Evolutionary conservation across 2,888 invertebrate species (phyloP).

Genomic region (Brenthis daphne): DNA sequence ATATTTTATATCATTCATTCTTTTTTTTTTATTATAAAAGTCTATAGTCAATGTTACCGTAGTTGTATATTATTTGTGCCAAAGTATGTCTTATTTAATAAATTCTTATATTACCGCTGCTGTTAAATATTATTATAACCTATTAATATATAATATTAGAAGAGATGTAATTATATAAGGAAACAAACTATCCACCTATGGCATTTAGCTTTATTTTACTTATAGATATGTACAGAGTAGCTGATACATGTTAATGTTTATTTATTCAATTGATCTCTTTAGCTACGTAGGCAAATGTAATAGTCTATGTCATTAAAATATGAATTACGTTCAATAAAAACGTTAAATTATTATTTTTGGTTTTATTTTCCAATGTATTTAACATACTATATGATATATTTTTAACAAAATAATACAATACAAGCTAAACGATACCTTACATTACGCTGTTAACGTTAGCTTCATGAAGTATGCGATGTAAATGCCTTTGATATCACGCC

Average conservation of each 20-base stretch:
- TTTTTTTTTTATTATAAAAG: background rate
- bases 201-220: conserved; percentile 32
- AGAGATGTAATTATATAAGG: conserved; percentile 36
- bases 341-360: conserved; percentile 63
- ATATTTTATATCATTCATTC: background rate
- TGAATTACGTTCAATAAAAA: conserved; percentile 80
- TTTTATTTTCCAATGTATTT: conserved; percentile 44
- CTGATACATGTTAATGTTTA: conserved; percentile 50
- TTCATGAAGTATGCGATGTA: conserved; percentile 43
- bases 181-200: conserved; percentile 39
- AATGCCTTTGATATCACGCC: conserved; percentile 52
- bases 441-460: conserved; percentile 16
- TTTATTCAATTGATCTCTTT: conserved; percentile 60
- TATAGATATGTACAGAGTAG: conserved; percentile 49
- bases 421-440: background rate
- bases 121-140: conserved; percentile 19
- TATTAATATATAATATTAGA: conserved; percentile 21
- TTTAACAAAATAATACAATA: background rate
- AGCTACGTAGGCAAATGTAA: conserved; percentile 68
- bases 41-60: conserved; percentile 23
- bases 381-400: background rate
- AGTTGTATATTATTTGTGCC: conserved; percentile 41
- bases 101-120: conserved; percentile 13
- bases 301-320: conserved; percentile 57
- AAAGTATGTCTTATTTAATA: conserved; percentile 38